Base-by-base conservation (phyloP, 2,797 vertebrate genomes). In the Molossus alvarezi region DNA sequence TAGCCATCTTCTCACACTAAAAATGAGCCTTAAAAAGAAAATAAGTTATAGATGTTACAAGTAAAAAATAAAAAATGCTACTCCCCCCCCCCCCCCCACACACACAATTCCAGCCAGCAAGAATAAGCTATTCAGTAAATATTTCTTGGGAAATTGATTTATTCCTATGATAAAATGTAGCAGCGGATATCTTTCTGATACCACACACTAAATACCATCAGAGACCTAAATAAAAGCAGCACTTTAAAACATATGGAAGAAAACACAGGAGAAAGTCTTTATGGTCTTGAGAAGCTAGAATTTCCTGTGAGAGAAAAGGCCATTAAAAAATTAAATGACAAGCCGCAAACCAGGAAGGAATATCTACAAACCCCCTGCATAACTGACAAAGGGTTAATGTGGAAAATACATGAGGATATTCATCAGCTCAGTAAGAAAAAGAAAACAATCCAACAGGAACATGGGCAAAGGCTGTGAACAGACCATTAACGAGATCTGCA, bases 21-120 rank as follows among this genome's bases (percentile, higher is more conserved):
- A 85, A 75, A 65, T 13, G 21, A 88, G 41, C 23, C 90, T 93
- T 81, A 58, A 27, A 88, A 76, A 76, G 58, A 77, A 95, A 67
- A 58, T 11, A 64, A 76, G 15, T 25, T 62, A 60, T 11, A 41
- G 29, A 64, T 53, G 13, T 58, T 48, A 57, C 1, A 73, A 23
- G 48, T 27, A 25, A 62, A 94, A 79, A 51, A 60, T 62, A 10
- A 6, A 55, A 87, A 75, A 64, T n/a, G 18, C 33, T 60, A 58
- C 33, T 33, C 33, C 33, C 33, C 33, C 33, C 33, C 33, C 33
- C 33, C 33, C 33, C 33, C 33, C 33, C 33, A 2, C 57, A 51
- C 73, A 62, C 25, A 41, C 37, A 48, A 67, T 73, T 48, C 73
- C 13, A n/a, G 20, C 45, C 51, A 92, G n/a, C 53, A 92, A 71